Base-by-base conservation (phyloP, 2,113 vertebrate genomes). In the Lucifuga dentata region DNA sequence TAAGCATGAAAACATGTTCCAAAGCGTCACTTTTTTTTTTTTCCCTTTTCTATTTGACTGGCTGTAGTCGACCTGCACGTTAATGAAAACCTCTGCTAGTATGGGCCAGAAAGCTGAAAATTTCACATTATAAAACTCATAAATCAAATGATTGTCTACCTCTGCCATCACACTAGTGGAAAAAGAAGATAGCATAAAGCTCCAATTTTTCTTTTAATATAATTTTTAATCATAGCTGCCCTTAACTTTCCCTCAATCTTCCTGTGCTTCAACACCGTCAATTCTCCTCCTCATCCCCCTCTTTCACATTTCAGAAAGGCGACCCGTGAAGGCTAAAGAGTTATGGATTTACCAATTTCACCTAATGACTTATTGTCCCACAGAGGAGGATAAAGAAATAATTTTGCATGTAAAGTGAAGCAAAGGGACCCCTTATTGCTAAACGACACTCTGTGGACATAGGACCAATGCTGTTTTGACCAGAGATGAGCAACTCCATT, bases 301-400 rank as follows among this genome's bases (percentile, higher is more conserved):
- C 57, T 23, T 38, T 24, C 29, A 33, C 8, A 1, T 50, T 53
- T 72, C 68, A 57, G 58, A 62, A 78, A 61, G 57, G 13, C 49
- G 45, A 73, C 71, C 51, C 38, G 66, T 43, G 51, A 73, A 29
- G 55, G 23, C 66, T 23, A 2, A 39, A 63, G 82, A 85, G 39
- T 78, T 84, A 88, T 76, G 67, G 70, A 70, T 81, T 82, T 75
- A 78, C 55, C 73, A 83, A 61, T 70, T 65, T 61, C 29, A 76
- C 69, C 67, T 80, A 83, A 88, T 88, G 67, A 68, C 61, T 83
- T 68, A 76, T 33, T 60, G 70, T 56, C 57, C 88, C 80, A 77
- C 23, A 46, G 75, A 69, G 81, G 66, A 66, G 67, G 75, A 84
- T 81, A 50, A 73, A 73, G 58, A 86, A 79, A 78, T 79, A 50